phyloP scores from a whole-genome alignment of 2,888 invertebrate genomes.

The Ornithoptera priamus region DNA sequence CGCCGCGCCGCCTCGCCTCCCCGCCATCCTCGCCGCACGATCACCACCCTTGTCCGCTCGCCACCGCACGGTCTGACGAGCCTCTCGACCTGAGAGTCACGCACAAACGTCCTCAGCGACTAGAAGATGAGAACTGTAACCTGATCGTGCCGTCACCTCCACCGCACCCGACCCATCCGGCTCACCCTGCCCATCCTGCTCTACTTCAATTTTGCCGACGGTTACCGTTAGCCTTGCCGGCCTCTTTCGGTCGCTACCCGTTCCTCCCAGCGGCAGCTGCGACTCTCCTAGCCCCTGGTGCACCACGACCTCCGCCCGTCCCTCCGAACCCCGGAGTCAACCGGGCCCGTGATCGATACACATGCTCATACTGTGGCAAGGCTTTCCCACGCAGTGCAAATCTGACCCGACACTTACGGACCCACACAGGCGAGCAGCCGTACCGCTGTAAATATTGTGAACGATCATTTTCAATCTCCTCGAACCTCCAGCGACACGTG shows the following conservation, averaged over 20 bases:
- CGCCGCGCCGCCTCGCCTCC: constrained; percentile 90
- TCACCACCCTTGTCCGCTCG: constrained; percentile 74
- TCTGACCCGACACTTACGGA: constrained; percentile 96
- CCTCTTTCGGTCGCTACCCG: constrained; percentile 74
- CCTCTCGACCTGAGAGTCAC: constrained; percentile 93
- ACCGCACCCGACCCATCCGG: constrained; percentile 72
- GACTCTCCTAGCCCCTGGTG: constrained; percentile 67
- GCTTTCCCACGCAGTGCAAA: constrained; percentile 98
- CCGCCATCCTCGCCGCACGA: constrained; percentile 70
- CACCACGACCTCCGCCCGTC: constrained; percentile 63
- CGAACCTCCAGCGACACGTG: constrained; percentile 98
- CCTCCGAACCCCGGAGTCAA: constrained; percentile 74
- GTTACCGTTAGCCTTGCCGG: constrained; percentile 70
- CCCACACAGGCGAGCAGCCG: constrained; percentile 98
- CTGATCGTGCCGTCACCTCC: constrained; percentile 83
- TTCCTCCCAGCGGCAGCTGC: constrained; percentile 75
- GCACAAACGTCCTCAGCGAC: constrained; percentile 85
- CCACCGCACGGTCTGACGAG: constrained; percentile 82
- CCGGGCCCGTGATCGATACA: constrained; percentile 93
- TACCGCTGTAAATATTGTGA: constrained; percentile 99
- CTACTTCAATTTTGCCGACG: constrained; percentile 72
- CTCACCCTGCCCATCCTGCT: constrained; percentile 79
- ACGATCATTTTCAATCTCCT: constrained; percentile 98
- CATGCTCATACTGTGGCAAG: constrained; percentile 98
- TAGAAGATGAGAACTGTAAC: constrained; percentile 94